A percentile compares a stretch with the other conserved stretches of the same genome.
These are phyloP conservation scores for Hydroisotoma schaefferi DNA, from an alignment of 2,888 invertebrate species.

Conservation along the genomic window DNA sequence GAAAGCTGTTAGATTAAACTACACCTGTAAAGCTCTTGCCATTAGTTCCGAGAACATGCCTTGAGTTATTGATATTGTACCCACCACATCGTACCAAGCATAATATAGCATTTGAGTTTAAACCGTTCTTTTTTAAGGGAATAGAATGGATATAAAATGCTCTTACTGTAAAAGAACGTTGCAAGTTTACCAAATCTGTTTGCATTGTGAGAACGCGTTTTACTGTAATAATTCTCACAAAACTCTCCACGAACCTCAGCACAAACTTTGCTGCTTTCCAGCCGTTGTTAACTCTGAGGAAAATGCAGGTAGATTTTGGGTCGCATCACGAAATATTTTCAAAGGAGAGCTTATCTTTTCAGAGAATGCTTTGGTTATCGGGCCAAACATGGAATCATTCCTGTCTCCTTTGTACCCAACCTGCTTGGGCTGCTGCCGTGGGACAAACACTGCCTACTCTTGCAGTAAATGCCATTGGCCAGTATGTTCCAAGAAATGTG, in stretches of 20 bases:
- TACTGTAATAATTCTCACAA: constrained; percentile 23
- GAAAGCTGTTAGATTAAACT: no score
- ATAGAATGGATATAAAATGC: constrained; percentile 1
- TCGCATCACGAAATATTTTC: constrained; percentile 22
- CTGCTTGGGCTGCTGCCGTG: constrained; percentile 29
- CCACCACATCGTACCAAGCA: no score
- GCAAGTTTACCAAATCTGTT: constrained; percentile 2
- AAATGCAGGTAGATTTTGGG: constrained; percentile 23
- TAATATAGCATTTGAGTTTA: neutral
- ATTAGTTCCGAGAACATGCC: no score
- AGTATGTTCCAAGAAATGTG: constrained; percentile 31
- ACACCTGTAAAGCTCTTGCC: no score
- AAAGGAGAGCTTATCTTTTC: constrained; percentile 23
- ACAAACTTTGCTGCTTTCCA: constrained; percentile 25
- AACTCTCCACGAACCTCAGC: constrained; percentile 18
- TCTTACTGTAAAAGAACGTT: neutral
- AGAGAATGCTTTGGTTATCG: constrained; percentile 15
- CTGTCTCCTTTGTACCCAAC: constrained; percentile 25
- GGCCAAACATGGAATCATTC: constrained; percentile 15
- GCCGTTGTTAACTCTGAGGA: constrained; percentile 17
- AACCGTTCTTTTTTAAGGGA: neutral
- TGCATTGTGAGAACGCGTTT: constrained; percentile 23
- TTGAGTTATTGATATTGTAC: no score
- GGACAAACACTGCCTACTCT: constrained; percentile 15
- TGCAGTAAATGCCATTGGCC: constrained; percentile 36